Evolutionary conservation across 2,797 vertebrate species (phyloP).

Genomic region (Stomatorhinus walkeri): DNA sequence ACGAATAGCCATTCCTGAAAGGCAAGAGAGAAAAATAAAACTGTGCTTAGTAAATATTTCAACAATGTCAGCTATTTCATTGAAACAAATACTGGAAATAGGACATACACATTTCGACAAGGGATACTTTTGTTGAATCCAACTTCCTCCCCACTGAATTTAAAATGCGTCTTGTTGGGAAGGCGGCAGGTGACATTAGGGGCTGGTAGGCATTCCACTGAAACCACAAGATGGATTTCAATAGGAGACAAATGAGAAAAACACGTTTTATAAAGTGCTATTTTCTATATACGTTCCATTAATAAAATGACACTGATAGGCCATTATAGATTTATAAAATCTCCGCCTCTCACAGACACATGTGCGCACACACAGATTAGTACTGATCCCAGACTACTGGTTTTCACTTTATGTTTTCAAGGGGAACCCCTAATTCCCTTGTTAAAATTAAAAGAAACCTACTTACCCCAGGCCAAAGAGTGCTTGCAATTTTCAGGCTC

Average conservation of each 20-base stretch:
- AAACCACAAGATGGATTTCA: slow-evolving; percentile 24
- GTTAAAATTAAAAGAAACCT: background rate
- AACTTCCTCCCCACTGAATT: slow-evolving; percentile 76
- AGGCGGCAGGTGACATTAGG: slow-evolving; percentile 84
- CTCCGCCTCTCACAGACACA: background rate
- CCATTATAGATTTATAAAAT: background rate
- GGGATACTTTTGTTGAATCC: slow-evolving; percentile 80
- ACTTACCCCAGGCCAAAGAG: slow-evolving; percentile 75
- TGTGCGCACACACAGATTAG: background rate
- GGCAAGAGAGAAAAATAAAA: background rate
- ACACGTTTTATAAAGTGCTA: background rate
- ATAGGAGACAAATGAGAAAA: background rate
- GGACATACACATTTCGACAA: slow-evolving; percentile 90
- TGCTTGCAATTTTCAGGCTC: slow-evolving; percentile 86
- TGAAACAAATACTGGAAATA: background rate
- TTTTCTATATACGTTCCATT: background rate
- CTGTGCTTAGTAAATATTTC: background rate
- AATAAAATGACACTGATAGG: background rate
- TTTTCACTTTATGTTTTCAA: background rate
- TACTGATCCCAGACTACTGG: background rate
- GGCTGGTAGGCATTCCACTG: slow-evolving; percentile 79
- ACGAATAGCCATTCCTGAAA: slow-evolving; percentile 85
- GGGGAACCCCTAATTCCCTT: background rate
- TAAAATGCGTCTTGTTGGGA: slow-evolving; percentile 70
- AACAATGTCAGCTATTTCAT: background rate